These are phyloP conservation scores for Larimichthys crocea DNA, from an alignment of 2,113 vertebrate species.

Conservation along the genomic window DNA sequence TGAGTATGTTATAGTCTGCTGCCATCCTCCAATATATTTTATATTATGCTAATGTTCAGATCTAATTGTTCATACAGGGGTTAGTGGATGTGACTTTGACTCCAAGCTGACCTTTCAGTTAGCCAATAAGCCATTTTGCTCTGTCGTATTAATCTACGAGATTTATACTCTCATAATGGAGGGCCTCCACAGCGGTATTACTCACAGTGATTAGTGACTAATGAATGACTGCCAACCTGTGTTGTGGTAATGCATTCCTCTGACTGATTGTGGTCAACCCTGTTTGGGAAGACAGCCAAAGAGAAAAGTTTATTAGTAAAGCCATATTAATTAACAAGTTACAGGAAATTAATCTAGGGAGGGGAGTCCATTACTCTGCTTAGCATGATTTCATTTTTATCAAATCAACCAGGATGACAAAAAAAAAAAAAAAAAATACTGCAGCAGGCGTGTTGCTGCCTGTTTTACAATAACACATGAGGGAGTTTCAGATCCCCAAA, in stretches of 20 bases:
- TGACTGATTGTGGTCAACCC: constrained; percentile 65
- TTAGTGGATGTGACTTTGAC: constrained; percentile 50
- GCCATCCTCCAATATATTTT: constrained; percentile 12
- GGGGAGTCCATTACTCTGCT: constrained; percentile 33
- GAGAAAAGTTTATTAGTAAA: constrained; percentile 67
- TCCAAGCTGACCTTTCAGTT: constrained; percentile 46
- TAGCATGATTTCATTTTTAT: constrained; percentile 45
- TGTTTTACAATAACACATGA: constrained; percentile 42
- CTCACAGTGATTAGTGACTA: constrained; percentile 69
- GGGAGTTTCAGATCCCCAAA: constrained; percentile 37
- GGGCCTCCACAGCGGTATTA: constrained; percentile 50
- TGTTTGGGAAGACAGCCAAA: constrained; percentile 66
- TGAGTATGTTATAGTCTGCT: neutral
- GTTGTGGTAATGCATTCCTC: constrained; percentile 56
- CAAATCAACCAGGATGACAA: constrained; percentile 22
- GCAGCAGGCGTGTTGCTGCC: constrained; percentile 19
- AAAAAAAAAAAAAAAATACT: constrained; percentile 32
- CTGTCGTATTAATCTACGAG: constrained; percentile 44
- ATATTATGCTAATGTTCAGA: constrained; percentile 34
- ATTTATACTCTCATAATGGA: constrained; percentile 67
- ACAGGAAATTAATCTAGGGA: constrained; percentile 59
- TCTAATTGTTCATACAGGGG: constrained; percentile 51
- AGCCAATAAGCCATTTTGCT: constrained; percentile 49
- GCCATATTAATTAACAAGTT: constrained; percentile 69
- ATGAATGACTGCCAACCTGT: constrained; percentile 64